Base-by-base conservation (phyloP, 2,888 invertebrate genomes). In the Hetaerina titia region DNA sequence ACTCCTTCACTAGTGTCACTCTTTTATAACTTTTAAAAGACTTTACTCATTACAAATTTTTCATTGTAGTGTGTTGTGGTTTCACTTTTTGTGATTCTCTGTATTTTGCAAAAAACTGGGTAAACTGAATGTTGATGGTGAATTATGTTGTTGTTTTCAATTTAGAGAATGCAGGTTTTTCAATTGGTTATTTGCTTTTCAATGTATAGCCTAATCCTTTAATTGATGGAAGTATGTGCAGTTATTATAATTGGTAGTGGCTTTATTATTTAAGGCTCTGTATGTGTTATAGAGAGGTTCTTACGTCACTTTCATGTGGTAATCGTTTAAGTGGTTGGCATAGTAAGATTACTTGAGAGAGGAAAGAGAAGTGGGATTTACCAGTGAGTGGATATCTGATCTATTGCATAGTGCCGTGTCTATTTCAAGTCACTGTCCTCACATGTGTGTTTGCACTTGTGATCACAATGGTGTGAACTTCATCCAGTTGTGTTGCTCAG, bases 1-100 rank as follows among this genome's bases (percentile, higher is more conserved):
- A 95, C 81, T 95, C 56, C 74, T 90, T 94, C 81, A 94, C 92
- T 95, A 95, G 74, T 95, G 74, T 90, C 45, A 88, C 94, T 95
- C 74, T 90, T 69, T 88, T 45, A 92, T 95, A 69, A 94, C 94
- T 94, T 45, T 94, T n/a, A 15, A 60, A 94, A 45, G 60, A 88
- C 69, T 92, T 94, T 58, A 17, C 63, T 94, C 45, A 60, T 87
- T 94, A 87, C 22, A 89, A 63, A 87, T 88, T 63, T 95, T 74
- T 88, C 22, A 94, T 94, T 81, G 88, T 94, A 94, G 88, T 94
- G 25, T 74, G 60, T 94, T 88, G 64, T 88, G 89, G n/a, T 95
- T 89, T 89, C 69, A 69, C 92, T n/a, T 92, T 92, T 92, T 45
- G 69, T 69, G 69, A 92, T 92, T 56, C n/a, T 74, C 56, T 92